These are phyloP conservation scores for Lordiphosa stackelbergi DNA, from an alignment of 1,140 invertebrate species.

Conservation along the genomic window DNA sequence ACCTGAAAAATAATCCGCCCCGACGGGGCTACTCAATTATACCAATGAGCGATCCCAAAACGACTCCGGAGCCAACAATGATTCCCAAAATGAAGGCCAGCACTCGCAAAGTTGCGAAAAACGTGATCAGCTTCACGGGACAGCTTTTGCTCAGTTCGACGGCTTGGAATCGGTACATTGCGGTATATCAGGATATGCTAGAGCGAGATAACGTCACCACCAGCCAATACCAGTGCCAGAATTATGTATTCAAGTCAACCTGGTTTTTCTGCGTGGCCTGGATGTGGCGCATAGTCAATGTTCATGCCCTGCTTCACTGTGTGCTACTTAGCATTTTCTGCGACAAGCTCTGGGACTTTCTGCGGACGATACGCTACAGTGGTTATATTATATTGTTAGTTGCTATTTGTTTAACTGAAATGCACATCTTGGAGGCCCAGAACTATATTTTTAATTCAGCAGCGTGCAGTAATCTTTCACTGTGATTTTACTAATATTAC, in stretches of 20 bases:
- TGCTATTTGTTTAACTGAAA: slow-evolving; percentile 81
- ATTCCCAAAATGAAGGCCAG: slow-evolving; percentile 83
- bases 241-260: slow-evolving; percentile 79
- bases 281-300: slow-evolving; percentile 88
- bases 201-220: slow-evolving; percentile 80
- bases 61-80: slow-evolving; percentile 78
- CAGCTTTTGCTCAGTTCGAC: slow-evolving; percentile 85
- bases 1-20: slow-evolving; percentile 83
- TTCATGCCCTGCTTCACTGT: slow-evolving; percentile 87
- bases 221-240: slow-evolving; percentile 79
- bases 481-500: slow-evolving; percentile 74
- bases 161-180: slow-evolving; percentile 89
- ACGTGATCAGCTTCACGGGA: slow-evolving; percentile 82
- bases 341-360: slow-evolving; percentile 86
- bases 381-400: slow-evolving; percentile 80
- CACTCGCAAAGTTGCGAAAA: slow-evolving; percentile 81
- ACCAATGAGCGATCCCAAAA: slow-evolving; percentile 78
- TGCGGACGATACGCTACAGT: slow-evolving; percentile 82
- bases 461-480: slow-evolving; percentile 71
- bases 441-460: slow-evolving; percentile 78
- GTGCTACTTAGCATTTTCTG: slow-evolving; percentile 87
- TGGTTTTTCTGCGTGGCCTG: slow-evolving; percentile 86
- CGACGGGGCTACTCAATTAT: slow-evolving; percentile 83
- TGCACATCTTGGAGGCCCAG: slow-evolving; percentile 79
- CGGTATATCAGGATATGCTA: slow-evolving; percentile 85